These are phyloP conservation scores for Chloromyia formosa DNA, from an alignment of 2,888 invertebrate genomes.

Conservation along the genomic window DNA sequence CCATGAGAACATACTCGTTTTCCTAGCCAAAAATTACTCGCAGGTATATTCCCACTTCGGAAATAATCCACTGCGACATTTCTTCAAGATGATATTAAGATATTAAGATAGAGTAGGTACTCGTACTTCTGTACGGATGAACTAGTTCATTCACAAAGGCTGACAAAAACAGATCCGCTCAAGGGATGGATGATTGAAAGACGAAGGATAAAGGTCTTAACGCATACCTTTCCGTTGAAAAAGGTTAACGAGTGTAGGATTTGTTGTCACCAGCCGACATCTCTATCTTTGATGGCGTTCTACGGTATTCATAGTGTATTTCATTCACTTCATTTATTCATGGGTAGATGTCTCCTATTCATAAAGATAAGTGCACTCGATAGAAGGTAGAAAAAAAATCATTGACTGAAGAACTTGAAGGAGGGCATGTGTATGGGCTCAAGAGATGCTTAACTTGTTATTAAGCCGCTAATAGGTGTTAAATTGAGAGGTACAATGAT, in stretches of 20 bases:
- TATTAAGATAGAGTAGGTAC: background rate
- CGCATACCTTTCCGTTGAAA: background rate
- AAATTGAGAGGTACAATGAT: background rate
- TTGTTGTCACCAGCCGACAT: no score
- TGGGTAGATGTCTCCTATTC: background rate
- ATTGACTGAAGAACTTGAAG: conserved; percentile 19
- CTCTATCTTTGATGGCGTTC: background rate
- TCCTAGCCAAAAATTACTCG: no score
- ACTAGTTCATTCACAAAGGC: background rate
- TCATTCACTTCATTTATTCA: conserved; percentile 11
- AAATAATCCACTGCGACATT: background rate
- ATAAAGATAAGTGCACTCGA: conserved; percentile 12
- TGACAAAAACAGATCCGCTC: background rate
- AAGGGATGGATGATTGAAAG: background rate
- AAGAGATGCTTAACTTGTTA: conserved; percentile 40
- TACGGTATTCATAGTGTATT: background rate
- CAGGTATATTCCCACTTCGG: background rate
- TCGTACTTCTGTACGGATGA: background rate
- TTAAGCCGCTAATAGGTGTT: conserved; percentile 36
- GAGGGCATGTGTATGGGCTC: conserved; percentile 10
- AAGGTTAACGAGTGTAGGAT: no score
- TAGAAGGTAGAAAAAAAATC: background rate
- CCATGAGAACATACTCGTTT: no score
- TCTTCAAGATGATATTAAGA: background rate
- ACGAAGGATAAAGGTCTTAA: conserved; percentile 1